A percentile compares a stretch with the other conserved stretches of the same genome.
Evolutionary conservation across 2,888 invertebrate genomes (phyloP).

Genomic region (Leptopilina myrica): DNA sequence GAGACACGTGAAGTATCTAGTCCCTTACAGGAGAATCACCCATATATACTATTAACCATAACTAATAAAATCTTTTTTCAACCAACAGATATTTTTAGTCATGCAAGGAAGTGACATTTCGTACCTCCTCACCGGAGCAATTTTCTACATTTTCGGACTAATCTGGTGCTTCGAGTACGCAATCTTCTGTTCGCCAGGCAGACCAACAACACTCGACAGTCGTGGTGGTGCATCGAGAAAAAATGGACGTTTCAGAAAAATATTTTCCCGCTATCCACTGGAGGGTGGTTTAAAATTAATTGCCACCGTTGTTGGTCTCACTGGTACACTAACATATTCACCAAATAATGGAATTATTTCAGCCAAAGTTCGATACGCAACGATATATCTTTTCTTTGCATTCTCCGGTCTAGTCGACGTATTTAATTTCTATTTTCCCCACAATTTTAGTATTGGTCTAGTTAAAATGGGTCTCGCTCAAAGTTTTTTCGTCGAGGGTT

Average conservation of each 20-base stretch:
- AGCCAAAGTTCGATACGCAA: slow-evolving; percentile 71
- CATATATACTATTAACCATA: background rate
- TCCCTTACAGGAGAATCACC: too few relatives aligned
- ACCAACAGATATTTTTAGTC: background rate
- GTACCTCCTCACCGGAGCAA: slow-evolving; percentile 67
- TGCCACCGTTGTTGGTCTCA: slow-evolving; percentile 69
- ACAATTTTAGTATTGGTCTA: slow-evolving; percentile 70
- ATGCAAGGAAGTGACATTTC: slow-evolving; percentile 60
- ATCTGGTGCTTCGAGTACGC: slow-evolving; percentile 73
- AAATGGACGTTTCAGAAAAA: slow-evolving; percentile 54
- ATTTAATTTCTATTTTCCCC: slow-evolving; percentile 73
- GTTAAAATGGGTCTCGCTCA: slow-evolving; percentile 72
- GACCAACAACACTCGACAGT: slow-evolving; percentile 53
- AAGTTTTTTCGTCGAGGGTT: slow-evolving; percentile 74
- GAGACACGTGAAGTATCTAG: too few relatives aligned
- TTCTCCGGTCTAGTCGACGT: slow-evolving; percentile 75
- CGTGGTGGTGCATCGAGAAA: slow-evolving; percentile 52
- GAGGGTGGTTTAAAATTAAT: slow-evolving; percentile 70
- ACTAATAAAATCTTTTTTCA: background rate
- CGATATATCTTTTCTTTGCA: slow-evolving; percentile 75
- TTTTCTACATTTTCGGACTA: slow-evolving; percentile 70
- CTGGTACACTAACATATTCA: slow-evolving; percentile 66
- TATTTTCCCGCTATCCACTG: slow-evolving; percentile 65
- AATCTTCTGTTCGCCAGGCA: slow-evolving; percentile 58
- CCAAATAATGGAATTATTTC: slow-evolving; percentile 62